These are phyloP conservation scores for Electrona antarctica DNA, from an alignment of 2,113 vertebrate genomes.

Conservation along the genomic window DNA sequence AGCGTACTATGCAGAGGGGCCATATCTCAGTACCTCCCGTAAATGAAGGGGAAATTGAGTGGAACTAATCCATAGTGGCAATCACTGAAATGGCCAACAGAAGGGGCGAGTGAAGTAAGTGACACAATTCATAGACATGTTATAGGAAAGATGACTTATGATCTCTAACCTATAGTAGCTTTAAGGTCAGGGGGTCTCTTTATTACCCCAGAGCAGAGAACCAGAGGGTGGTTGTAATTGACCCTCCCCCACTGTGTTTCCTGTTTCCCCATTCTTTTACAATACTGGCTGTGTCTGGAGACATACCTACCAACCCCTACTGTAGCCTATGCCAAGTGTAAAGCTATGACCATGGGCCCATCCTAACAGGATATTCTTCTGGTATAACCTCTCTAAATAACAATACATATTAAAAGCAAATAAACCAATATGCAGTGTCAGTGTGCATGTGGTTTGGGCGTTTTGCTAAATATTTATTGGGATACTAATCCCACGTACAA, in stretches of 20 bases:
- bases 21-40: neutral
- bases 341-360: constrained; percentile 25
- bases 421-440: too few species aligned
- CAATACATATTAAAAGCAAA: neutral
- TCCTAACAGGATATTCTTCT: neutral
- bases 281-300: constrained; percentile 71
- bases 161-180: constrained; percentile 43
- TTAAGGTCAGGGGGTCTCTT: constrained; percentile 35
- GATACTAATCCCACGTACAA: too few species aligned
- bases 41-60: constrained; percentile 15
- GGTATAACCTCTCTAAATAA: neutral
- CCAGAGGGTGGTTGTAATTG: constrained; percentile 23
- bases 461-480: too few species aligned
- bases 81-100: constrained; percentile 38
- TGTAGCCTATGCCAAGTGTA: constrained; percentile 23
- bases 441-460: too few species aligned
- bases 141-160: constrained; percentile 50
- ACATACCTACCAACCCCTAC: constrained; percentile 50
- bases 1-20: constrained; percentile 1
- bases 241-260: constrained; percentile 68
- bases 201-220: constrained; percentile 29
- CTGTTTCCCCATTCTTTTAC: constrained; percentile 62
- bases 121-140: neutral
- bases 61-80: constrained; percentile 37
- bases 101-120: constrained; percentile 18